Percentiles rank a stretch among this genome's conserved stretches.
Conservation (phyloP, 2,113 vertebrate genomes). For the Myanophis thanlyinensis region DNA sequence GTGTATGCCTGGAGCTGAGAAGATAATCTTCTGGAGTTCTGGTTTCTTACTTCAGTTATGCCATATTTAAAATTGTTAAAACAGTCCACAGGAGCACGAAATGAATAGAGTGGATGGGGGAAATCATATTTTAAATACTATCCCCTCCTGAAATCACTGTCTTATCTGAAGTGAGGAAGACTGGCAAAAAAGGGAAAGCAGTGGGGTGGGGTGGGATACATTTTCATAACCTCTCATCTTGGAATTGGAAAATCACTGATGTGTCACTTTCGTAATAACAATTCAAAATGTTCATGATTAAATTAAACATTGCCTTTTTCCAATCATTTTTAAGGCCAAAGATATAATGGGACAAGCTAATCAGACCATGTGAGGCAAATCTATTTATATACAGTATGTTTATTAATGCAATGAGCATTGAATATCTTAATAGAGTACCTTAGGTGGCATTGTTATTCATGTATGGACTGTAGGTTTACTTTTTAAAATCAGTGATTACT, state of each 20-base stretch:
- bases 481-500: not conserved
- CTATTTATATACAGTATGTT: not conserved
- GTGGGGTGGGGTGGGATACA: not conserved
- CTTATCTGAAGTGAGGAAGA: constrained; percentile 4
- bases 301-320: too few species aligned
- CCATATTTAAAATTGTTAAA: constrained; percentile 6
- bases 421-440: not conserved
- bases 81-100: not conserved
- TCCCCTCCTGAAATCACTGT: not conserved
- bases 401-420: not conserved
- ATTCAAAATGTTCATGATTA: not conserved
- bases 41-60: not conserved
- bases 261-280: rapidly evolving
- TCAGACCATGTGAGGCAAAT: not conserved
- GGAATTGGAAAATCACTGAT: not conserved
- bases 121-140: not conserved
- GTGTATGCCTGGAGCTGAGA: not conserved
- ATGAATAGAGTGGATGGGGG: not conserved
- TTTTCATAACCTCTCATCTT: not conserved
- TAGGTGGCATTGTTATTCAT: not conserved
- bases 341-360: not conserved
- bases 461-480: not conserved
- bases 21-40: not conserved
- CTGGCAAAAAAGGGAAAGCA: not conserved
- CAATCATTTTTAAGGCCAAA: not conserved